phyloP scores from a whole-genome alignment of 2,888 invertebrate genomes.

The Heliconius erato region DNA sequence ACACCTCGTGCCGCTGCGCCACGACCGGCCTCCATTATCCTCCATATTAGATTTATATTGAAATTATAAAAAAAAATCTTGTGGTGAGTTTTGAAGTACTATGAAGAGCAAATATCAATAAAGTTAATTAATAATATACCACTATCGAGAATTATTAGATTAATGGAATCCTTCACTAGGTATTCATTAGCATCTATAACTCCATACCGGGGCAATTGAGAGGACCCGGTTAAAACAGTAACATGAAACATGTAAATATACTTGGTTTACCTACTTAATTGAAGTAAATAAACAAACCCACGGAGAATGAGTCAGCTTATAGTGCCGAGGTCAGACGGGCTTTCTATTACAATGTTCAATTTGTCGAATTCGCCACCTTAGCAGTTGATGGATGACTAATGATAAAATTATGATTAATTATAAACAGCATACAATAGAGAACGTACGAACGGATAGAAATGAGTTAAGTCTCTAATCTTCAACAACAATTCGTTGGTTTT shows the following conservation, averaged over 20 bases:
- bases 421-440: constrained; percentile 29
- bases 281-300: constrained; percentile 55
- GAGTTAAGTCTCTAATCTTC: too few relatives aligned
- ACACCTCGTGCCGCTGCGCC: too few relatives aligned
- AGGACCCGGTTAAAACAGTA: constrained; percentile 12
- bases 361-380: constrained; percentile 41
- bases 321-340: constrained; percentile 40
- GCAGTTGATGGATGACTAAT: constrained; percentile 46
- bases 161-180: constrained; percentile 16
- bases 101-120: neutral
- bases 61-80: neutral
- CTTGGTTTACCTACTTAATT: constrained; percentile 44
- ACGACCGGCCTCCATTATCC: too few relatives aligned
- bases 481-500: too few relatives aligned
- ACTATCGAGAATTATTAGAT: neutral
- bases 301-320: constrained; percentile 47
- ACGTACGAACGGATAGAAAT: neutral
- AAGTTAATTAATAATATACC: neutral
- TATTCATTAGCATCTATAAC: neutral
- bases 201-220: constrained; percentile 3
- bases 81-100: neutral
- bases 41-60: neutral
- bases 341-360: constrained; percentile 34
- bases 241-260: constrained; percentile 35
- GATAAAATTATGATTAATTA: constrained; percentile 34